These are phyloP conservation scores for Zhengitettix transpicula DNA, from an alignment of 2,888 invertebrate genomes.

Conservation along the genomic window DNA sequence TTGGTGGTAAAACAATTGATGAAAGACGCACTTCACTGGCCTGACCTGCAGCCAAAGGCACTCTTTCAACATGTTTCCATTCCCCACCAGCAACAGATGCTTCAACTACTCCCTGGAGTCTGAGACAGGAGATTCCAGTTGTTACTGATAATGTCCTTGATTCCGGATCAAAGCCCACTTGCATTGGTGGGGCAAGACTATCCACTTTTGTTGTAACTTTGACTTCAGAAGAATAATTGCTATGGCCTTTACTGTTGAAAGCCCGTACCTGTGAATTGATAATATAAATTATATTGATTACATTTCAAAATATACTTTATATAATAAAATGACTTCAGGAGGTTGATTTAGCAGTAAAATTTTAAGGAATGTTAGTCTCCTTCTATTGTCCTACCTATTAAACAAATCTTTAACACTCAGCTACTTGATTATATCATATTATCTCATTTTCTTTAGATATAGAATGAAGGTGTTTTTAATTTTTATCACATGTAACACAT, in stretches of 20 bases:
- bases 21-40: constrained; percentile 52
- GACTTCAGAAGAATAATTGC: constrained; percentile 73
- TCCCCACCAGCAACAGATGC: constrained; percentile 33
- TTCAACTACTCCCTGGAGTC: constrained; percentile 60
- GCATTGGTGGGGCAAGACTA: constrained; percentile 44
- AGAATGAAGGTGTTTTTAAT: too few species aligned
- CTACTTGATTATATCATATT: too few species aligned
- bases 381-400: too few species aligned
- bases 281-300: not conserved
- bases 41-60: constrained; percentile 44
- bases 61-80: constrained; percentile 57
- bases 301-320: not conserved
- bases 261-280: constrained; percentile 49
- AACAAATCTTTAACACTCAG: too few species aligned
- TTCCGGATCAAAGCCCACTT: constrained; percentile 68
- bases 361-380: too few species aligned
- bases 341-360: not conserved
- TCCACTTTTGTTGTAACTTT: constrained; percentile 69
- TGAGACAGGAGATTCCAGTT: constrained; percentile 60
- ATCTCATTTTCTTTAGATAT: not conserved
- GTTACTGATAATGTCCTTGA: constrained; percentile 60
- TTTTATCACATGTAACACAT: not conserved
- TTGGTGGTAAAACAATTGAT: constrained; percentile 27
- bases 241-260: constrained; percentile 71
- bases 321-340: not conserved